Conservation (phyloP, 2,888 invertebrate species). For the Rhamphomyia laevipes region DNA sequence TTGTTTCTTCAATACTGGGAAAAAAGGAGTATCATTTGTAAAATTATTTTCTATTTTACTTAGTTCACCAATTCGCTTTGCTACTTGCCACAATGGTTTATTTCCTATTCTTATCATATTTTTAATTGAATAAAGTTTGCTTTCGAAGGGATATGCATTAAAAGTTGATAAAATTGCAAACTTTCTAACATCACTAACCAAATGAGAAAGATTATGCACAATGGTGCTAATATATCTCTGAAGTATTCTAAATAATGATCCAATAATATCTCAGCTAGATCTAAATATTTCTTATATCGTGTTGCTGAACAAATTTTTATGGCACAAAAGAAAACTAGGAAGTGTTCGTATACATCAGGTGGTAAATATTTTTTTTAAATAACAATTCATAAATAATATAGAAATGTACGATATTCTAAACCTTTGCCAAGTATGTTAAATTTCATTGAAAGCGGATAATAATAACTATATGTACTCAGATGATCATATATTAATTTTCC, state of each 20-base stretch:
- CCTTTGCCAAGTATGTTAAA: slow-evolving; percentile 18
- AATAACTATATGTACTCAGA: too few species aligned
- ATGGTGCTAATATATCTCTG: slow-evolving; percentile 25
- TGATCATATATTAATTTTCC: too few species aligned
- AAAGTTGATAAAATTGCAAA: too few species aligned
- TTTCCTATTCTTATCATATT: too few species aligned
- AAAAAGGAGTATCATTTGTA: too few species aligned
- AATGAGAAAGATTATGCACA: slow-evolving; percentile 27
- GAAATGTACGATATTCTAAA: slow-evolving; percentile 16
- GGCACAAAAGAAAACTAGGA: neutral
- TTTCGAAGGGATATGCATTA: too few species aligned
- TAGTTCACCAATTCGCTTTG: too few species aligned
- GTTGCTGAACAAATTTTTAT: slow-evolving; percentile 2
- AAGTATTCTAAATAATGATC: slow-evolving; percentile 14
- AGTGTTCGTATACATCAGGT: slow-evolving; percentile 9
- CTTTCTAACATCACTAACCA: slow-evolving; percentile 28
- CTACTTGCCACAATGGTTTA: too few species aligned
- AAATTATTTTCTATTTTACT: too few species aligned
- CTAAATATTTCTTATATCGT: slow-evolving; percentile 7
- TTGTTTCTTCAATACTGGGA: too few species aligned
- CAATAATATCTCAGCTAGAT: slow-evolving; percentile 14
- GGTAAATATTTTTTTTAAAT: slow-evolving; percentile 14
- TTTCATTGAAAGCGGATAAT: too few species aligned
- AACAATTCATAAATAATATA: slow-evolving; percentile 16
- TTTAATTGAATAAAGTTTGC: too few species aligned